Percentiles rank a stretch among this genome's conserved stretches.
Conservation (phyloP, 2,113 vertebrate genomes). For the Athene cunicularia region DNA sequence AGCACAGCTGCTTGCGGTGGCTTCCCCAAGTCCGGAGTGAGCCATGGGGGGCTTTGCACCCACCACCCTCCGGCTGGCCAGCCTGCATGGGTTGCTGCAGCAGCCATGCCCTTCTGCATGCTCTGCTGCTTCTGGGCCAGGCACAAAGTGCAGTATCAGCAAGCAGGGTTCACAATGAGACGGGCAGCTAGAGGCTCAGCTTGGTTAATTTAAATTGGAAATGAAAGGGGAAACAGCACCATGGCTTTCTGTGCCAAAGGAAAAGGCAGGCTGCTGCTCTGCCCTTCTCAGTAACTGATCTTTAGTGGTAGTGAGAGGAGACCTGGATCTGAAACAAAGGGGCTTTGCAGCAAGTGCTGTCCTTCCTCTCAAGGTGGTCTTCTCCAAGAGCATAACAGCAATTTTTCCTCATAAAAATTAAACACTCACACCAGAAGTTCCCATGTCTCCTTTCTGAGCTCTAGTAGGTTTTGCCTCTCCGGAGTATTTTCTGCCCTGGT, state of each 20-base stretch:
- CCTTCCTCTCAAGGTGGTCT: background rate
- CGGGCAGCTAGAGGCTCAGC: accelerated
- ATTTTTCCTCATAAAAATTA: background rate
- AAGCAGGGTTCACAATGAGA: background rate
- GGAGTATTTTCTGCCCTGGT: background rate
- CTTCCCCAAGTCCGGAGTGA: background rate
- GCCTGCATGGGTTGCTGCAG: background rate
- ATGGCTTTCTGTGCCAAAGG: background rate
- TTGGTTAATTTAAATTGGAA: slow-evolving; percentile 33
- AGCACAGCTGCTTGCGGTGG: accelerated
- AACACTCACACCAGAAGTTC: background rate
- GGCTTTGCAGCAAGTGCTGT: background rate
- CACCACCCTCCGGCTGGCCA: accelerated
- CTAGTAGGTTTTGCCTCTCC: background rate
- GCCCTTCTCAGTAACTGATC: background rate
- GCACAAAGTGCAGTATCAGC: background rate
- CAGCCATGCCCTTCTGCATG: background rate
- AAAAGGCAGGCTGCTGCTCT: background rate
- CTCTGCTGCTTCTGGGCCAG: background rate
- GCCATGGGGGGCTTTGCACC: background rate
- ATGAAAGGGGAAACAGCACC: background rate
- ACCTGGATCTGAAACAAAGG: background rate
- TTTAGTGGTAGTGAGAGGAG: background rate
- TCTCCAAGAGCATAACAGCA: accelerated
- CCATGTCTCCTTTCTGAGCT: background rate